Evolutionary conservation across 2,888 invertebrate species (phyloP), one percentile per base, ranked within the genome.

Genomic region (Endomychus coccineus): DNA sequence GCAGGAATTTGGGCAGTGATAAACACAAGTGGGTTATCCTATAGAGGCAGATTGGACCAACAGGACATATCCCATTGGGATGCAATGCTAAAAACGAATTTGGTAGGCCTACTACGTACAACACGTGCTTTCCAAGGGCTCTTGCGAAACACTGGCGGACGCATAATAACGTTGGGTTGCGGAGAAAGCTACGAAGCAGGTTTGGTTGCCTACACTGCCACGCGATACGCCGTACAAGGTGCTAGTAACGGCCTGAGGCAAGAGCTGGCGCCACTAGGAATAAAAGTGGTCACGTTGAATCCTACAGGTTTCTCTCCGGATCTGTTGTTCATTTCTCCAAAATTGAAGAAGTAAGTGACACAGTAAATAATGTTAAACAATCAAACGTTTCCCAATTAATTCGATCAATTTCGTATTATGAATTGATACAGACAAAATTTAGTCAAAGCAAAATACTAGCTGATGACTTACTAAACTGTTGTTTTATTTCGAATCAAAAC

Each of bases 1-100:
- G 2, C 61, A 83, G 83, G 83, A 43, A 71, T 84, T 36, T 83
- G 85, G 78, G 85, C 86, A 29, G 83, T 88, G 15, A 78, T 88
- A 44, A 86, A 87, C 65, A 87, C 87, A 16, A 85, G 84, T 13
- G 86, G 87, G 16, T 71, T 81, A 50, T 78, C 80, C 39, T 79
- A 80, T 39, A 77, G 80, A 7, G 85, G 86, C 12, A 67, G 75
- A 22, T 70, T 80, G 34, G 79, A 79, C 47, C 73, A 71, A 45
- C 80, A 81, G 51, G 82, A 84, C 41, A 74, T 78, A 3, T 54
- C 74, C 0, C 78, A 78, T 52, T 82, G 82, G 82, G 82, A 82
- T 54, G 70, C 75, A 12, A 78, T 81, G 56, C 62, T 83, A 36
- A 73, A 77, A 40, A 76, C 76, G 31, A 81, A 82, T 60, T 80